A percentile compares a stretch with the other conserved stretches of the same genome.
Evolutionary conservation across 2,797 vertebrate genomes (phyloP).

Genomic region (Echeneis naucrates): DNA sequence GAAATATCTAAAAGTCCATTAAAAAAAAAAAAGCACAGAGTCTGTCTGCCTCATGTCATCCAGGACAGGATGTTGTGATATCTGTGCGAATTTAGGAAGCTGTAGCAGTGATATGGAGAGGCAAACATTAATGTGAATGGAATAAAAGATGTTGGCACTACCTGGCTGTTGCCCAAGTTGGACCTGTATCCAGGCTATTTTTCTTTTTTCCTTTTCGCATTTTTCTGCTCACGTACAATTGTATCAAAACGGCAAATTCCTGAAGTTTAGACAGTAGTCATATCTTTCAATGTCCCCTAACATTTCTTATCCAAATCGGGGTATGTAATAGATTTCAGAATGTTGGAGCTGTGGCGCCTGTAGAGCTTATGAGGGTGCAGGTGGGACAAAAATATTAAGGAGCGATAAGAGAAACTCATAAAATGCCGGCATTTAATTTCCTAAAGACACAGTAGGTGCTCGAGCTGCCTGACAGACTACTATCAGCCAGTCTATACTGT

Average conservation of each 20-base stretch:
- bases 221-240: conserved; percentile 44
- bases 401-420: conserved; percentile 83
- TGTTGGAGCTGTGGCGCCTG: conserved; percentile 28
- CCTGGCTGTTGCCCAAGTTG: conserved; percentile 13
- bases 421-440: conserved; percentile 83
- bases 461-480: conserved; percentile 48
- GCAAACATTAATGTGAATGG: conserved; percentile 19
- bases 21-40: conserved; percentile 45
- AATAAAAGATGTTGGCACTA: conserved; percentile 18
- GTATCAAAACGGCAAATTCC: conserved; percentile 53
- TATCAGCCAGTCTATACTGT: conserved; percentile 49
- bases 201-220: conserved; percentile 30
- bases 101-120: background rate
- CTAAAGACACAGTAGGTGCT: conserved; percentile 77
- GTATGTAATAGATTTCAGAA: conserved; percentile 31
- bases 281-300: conserved; percentile 53
- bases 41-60: conserved; percentile 1
- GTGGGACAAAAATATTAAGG: conserved; percentile 67
- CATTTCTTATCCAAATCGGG: conserved; percentile 67
- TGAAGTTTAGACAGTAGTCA: conserved; percentile 49
- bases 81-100: conserved; percentile 7
- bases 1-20: conserved; percentile 52
- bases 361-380: conserved; percentile 68
- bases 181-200: conserved; percentile 27
- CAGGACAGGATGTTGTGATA: conserved; percentile 6